A percentile compares a stretch with the other conserved stretches of the same genome.
These are phyloP conservation scores for Agapornis roseicollis DNA, from an alignment of 2,113 vertebrate genomes.

Conservation along the genomic window DNA sequence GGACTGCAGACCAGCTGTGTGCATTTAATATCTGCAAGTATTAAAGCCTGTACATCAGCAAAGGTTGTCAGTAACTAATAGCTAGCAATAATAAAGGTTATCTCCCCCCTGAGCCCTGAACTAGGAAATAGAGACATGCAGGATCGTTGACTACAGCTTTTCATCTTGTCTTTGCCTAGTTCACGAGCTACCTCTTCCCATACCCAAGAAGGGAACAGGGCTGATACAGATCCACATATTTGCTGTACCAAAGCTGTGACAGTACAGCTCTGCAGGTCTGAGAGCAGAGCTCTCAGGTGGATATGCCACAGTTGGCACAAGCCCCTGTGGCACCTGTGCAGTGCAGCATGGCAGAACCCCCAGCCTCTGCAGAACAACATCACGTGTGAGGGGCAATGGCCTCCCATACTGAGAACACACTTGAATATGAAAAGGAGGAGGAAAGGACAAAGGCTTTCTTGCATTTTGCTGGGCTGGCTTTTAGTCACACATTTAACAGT, in stretches of 20 bases:
- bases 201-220: background rate
- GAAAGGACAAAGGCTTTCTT: background rate
- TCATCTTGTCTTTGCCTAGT: background rate
- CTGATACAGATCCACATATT: fast-evolving
- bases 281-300: background rate
- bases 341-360: background rate
- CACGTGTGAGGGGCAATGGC: fast-evolving
- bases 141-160: background rate
- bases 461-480: background rate
- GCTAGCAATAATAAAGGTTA: background rate
- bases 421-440: background rate
- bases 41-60: background rate
- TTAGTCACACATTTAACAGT: background rate
- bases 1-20: background rate
- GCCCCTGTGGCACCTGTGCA: fast-evolving
- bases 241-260: background rate
- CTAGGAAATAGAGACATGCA: background rate
- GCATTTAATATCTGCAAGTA: background rate
- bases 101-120: background rate
- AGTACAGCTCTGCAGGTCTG: background rate
- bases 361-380: background rate
- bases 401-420: fast-evolving
- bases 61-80: background rate
- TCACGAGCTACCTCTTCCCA: background rate
- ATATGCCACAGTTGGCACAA: background rate